Evolutionary conservation across 53 echinoderm and acorn worm genomes (phyloP).

Genomic region (Temnopleurus reevesii): DNA sequence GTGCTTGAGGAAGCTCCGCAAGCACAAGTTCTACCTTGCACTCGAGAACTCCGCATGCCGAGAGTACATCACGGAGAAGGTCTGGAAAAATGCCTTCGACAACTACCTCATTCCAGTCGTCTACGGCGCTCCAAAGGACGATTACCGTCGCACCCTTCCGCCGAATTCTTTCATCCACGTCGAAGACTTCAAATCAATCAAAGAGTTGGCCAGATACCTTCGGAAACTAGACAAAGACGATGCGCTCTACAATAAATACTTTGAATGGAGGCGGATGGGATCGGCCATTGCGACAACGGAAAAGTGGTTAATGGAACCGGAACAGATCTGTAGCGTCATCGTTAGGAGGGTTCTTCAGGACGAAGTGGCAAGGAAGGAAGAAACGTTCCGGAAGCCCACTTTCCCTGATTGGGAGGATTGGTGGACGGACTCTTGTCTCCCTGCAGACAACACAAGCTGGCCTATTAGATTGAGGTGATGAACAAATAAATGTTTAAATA

Average conservation of each 20-base stretch:
- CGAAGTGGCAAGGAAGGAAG: not conserved
- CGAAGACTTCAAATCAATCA: conserved; percentile 36
- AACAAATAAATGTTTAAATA: no score
- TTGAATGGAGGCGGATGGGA: conserved; percentile 56
- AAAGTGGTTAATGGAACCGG: not conserved
- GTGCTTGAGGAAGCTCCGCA: not conserved
- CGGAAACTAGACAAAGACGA: conserved; percentile 28
- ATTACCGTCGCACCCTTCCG: conserved; percentile 33
- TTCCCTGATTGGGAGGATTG: not conserved
- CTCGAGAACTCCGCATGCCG: conserved; percentile 51
- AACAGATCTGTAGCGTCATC: conserved; percentile 11
- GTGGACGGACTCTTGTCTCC: conserved; percentile 6
- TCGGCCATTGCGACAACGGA: not conserved
- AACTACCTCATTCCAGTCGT: conserved; percentile 51
- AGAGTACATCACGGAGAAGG: conserved; percentile 55
- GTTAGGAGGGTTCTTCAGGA: not conserved
- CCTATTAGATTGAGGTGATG: not conserved
- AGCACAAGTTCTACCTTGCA: conserved; percentile 50
- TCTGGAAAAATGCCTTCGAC: conserved; percentile 37
- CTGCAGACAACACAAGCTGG: not conserved
- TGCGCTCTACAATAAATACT: conserved; percentile 41
- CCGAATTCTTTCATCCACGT: conserved; percentile 56
- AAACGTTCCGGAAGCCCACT: not conserved
- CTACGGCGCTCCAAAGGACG: conserved; percentile 32
- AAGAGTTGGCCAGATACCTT: conserved; percentile 21